Base-by-base conservation (phyloP, 2,113 vertebrate species). In the Pangasianodon hypophthalmus region DNA sequence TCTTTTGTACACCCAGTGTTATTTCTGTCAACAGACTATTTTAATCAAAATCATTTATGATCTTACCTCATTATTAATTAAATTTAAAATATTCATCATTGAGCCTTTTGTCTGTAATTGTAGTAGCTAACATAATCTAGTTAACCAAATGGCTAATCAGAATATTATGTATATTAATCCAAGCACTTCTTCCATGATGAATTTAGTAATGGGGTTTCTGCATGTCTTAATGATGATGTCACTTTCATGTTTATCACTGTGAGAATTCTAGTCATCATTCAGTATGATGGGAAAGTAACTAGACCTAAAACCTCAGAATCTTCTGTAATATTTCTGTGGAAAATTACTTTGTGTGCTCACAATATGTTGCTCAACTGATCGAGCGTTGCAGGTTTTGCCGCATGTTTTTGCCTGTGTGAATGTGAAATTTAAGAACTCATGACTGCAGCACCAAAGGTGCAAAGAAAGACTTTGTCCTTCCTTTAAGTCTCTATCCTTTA, bases 401-500 rank as follows among this genome's bases (percentile, higher is more conserved):
- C 54, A 32, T 26, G 50, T 82, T n/a, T 46, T 29, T 83, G 48
- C 73, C n/a, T 19, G 60, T 37, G 41, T 67, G 82, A n/a, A 67
- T 80, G 6, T 46, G 11, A 87, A 16, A 46, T 52, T 18, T 44
- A 62, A 46, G 37, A 60, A 41, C 18, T 67, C 32, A 29, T 79
- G 83, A 58, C 32, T n/a, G 19, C 32, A 41, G 18, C 46, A 52
- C 11, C 54, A 60, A 60, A 44, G 6, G 26, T 81, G 56, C 85
- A 54, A 10, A 56, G 48, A 75, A 67, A 86, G 67, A 37, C 9
- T 77, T 73, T 2, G 6, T 44, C 41, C 41, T 32, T 48, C 32
- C 85, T 88, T 90, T 73, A 56, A 32, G 83, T 52, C 52, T n/a
- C 82, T 82, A 90, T 50, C n/a, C 56, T 73, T 84, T 46, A n/a